Conservation (phyloP, 2,888 invertebrate species). For the Fragum sueziense region DNA sequence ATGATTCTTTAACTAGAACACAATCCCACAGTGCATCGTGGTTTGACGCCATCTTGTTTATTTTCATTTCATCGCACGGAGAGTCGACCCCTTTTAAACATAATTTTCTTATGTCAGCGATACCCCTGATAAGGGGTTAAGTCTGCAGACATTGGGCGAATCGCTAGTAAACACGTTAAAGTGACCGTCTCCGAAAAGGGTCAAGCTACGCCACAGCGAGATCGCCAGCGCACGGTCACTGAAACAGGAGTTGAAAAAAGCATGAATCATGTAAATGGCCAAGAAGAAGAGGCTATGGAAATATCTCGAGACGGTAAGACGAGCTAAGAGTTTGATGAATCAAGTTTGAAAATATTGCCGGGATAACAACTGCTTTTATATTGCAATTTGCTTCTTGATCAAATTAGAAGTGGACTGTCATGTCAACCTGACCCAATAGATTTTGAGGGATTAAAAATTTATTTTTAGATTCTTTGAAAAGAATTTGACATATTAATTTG, state of each 20-base stretch:
- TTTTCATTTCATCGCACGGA: constrained; percentile 73
- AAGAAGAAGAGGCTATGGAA: constrained; percentile 77
- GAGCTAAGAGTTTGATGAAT: too few relatives aligned
- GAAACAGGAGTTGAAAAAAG: constrained; percentile 73
- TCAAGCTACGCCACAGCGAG: constrained; percentile 82
- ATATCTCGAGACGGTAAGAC: constrained; percentile 63
- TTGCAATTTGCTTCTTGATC: too few relatives aligned
- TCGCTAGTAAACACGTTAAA: constrained; percentile 95
- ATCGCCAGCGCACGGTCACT: constrained; percentile 83
- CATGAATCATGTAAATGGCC: constrained; percentile 79
- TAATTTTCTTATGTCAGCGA: constrained; percentile 54
- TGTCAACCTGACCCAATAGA: too few relatives aligned
- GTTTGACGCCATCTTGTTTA: constrained; percentile 80
- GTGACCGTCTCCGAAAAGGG: constrained; percentile 90
- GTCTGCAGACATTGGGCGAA: constrained; percentile 95
- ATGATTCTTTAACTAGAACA: constrained; percentile 23
- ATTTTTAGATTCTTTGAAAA: too few relatives aligned
- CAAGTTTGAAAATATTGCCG: too few relatives aligned
- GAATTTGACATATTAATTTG: too few relatives aligned
- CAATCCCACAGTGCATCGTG: constrained; percentile 54
- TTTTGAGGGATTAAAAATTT: too few relatives aligned
- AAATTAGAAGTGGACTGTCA: too few relatives aligned
- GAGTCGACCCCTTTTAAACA: constrained; percentile 26
- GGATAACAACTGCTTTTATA: too few relatives aligned
- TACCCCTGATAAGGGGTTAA: constrained; percentile 83